Base-by-base conservation (phyloP, 2,797 vertebrate genomes). In the Schizothorax lantsangensis region DNA sequence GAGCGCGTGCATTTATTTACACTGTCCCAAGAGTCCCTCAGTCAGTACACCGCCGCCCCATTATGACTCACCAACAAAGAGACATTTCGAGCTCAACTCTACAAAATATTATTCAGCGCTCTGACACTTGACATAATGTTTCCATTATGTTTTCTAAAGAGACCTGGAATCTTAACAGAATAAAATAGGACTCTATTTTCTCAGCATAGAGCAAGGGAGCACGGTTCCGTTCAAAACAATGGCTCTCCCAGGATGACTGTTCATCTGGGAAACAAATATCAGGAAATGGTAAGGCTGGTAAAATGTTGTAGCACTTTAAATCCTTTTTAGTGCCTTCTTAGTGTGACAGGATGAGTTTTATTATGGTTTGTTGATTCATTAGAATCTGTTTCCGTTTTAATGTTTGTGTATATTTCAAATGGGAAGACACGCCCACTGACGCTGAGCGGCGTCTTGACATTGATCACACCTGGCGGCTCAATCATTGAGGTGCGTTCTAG, bases 51-150 rank as follows among this genome's bases (percentile, higher is more conserved):
- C 52, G 47, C 33, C 66, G 45, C 64, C 54, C 47, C 79, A 57
- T 49, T 78, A 84, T 84, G 84, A 86, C 87, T 86, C 73, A 85
- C 88, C 79, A 87, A 86, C 75, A 88, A 77, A 86, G 66, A 57
- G 52, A 69, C 79, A 84, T 71, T 57, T 57, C 52, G 19, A 78
- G 62, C 69, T 57, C 38, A 23, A 83, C 38, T 66, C 83, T 68
- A 19, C 36, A 74, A 64, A 74, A 73, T 47, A 72, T 64, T 81
- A 72, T 84, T 54, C 81, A 87, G 43, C 17, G 40, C 66, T 69
- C 78, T 81, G 77, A 81, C 62, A 81, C 52, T 47, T 79, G 75
- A 79, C 66, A 88, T 84, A 83, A 69, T 68, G 45, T 57, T 83
- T 83, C 80, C 71, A 79, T 82, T 86, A 33, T 79, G 45, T 73